Evolutionary conservation across 2,797 vertebrate species (phyloP).

Genomic region (Spea hammondii): DNA sequence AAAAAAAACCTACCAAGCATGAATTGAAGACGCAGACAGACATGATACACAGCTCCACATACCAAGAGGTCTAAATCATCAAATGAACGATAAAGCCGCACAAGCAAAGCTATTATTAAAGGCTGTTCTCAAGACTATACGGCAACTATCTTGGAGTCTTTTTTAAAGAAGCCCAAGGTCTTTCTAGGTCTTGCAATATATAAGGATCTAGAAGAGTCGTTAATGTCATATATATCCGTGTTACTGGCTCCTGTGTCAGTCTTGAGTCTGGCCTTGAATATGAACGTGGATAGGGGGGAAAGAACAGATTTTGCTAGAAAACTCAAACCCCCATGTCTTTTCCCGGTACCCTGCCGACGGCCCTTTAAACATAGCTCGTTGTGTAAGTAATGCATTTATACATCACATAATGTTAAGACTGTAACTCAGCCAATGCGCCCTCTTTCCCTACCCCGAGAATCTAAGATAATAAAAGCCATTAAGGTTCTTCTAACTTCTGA

Average conservation of each 20-base stretch:
- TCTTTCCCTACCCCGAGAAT: slow-evolving; percentile 57
- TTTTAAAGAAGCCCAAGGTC: no score
- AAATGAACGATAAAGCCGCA: not conserved
- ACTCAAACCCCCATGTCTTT: not conserved
- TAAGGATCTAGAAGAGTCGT: not conserved
- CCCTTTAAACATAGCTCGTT: slow-evolving; percentile 18
- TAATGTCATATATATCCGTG: no score
- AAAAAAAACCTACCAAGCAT: not conserved
- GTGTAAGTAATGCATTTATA: slow-evolving; percentile 36
- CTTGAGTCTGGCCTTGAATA: not conserved
- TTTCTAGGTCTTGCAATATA: no score
- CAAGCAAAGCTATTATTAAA: no score
- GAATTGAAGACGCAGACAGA: not conserved
- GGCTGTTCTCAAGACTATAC: no score
- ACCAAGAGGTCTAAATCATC: not conserved
- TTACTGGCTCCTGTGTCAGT: not conserved
- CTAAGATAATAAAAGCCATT: slow-evolving; percentile 68
- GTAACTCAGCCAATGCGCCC: slow-evolving; percentile 58
- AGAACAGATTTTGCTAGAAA: not conserved
- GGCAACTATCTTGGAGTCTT: no score
- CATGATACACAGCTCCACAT: not conserved
- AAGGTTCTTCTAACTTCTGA: slow-evolving; percentile 69
- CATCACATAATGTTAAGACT: slow-evolving; percentile 20
- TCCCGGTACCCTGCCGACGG: not conserved
- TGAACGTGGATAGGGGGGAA: not conserved